phyloP scores from a whole-genome alignment of 2,113 vertebrate genomes.

The Pongo abelii region DNA sequence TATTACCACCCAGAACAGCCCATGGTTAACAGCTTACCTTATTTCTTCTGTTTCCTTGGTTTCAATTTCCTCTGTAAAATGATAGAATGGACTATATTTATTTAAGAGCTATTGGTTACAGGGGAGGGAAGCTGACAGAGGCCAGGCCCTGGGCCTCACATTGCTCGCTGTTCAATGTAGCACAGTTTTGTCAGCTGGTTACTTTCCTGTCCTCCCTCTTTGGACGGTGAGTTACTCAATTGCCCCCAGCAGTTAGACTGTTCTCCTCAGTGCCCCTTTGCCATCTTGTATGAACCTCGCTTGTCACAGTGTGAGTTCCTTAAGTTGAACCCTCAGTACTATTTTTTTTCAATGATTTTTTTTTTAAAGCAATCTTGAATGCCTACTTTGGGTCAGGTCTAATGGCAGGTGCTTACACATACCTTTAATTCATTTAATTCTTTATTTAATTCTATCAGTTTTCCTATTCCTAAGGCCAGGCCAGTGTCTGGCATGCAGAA shows the following conservation, averaged over 20 bases:
- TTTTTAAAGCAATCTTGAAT: slow-evolving; percentile 20
- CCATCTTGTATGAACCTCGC: neutral
- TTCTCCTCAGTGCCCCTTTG: neutral
- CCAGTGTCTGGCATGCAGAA: neutral
- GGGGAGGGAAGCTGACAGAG: neutral
- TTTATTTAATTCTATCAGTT: neutral
- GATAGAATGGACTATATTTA: neutral
- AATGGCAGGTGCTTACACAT: neutral
- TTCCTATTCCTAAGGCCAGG: neutral
- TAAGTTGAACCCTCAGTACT: neutral
- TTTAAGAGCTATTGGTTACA: slow-evolving; percentile 9
- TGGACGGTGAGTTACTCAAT: neutral
- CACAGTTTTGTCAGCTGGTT: neutral
- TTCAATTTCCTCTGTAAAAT: slow-evolving; percentile 37
- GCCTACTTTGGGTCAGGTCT: neutral
- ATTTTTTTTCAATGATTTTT: slow-evolving; percentile 37
- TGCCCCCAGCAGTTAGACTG: neutral
- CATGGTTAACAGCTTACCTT: neutral
- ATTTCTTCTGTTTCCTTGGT: slow-evolving; percentile 28
- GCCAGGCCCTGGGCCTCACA: neutral
- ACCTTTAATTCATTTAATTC: neutral
- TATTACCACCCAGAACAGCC: neutral
- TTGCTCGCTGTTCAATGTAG: neutral
- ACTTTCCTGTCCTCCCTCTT: neutral
- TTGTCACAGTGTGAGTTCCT: neutral